A percentile compares a stretch with the other conserved stretches of the same genome.
Conservation (phyloP, 1,140 invertebrate genomes). For the Drosophila elegans region DNA sequence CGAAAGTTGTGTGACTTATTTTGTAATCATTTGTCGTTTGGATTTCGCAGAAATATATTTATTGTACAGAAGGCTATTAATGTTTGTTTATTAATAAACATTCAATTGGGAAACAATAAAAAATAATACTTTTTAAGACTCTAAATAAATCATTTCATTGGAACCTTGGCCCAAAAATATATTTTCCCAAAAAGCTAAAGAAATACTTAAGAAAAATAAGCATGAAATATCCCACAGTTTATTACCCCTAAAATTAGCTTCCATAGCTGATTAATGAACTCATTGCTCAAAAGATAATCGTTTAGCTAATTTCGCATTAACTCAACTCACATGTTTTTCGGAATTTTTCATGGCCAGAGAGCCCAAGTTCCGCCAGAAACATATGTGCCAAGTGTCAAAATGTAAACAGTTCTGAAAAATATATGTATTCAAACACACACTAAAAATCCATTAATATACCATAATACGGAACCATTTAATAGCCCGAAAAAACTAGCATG, state of each 20-base stretch:
- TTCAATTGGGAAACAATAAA: too few species aligned
- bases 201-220: not conserved
- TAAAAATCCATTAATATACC: slow-evolving; percentile 51
- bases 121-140: too few species aligned
- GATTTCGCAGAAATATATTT: too few species aligned
- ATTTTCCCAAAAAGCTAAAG: not conserved
- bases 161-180: not conserved
- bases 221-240: not conserved
- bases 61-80: too few species aligned
- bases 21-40: too few species aligned
- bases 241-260: not conserved
- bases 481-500: slow-evolving; percentile 24
- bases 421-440: slow-evolving; percentile 14
- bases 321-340: slow-evolving; percentile 29
- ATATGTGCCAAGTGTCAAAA: slow-evolving; percentile 43
- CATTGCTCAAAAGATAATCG: slow-evolving; percentile 26
- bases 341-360: slow-evolving; percentile 37
- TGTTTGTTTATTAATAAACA: too few species aligned
- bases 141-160: too few species aligned
- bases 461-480: slow-evolving; percentile 41
- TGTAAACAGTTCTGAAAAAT: slow-evolving; percentile 36
- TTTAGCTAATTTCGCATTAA: slow-evolving; percentile 33
- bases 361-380: slow-evolving; percentile 22
- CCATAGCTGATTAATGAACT: slow-evolving; percentile 35
- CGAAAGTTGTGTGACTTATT: too few species aligned